These are phyloP conservation scores for Apeltes quadracus DNA, from an alignment of 2,113 vertebrate species.

Conservation along the genomic window DNA sequence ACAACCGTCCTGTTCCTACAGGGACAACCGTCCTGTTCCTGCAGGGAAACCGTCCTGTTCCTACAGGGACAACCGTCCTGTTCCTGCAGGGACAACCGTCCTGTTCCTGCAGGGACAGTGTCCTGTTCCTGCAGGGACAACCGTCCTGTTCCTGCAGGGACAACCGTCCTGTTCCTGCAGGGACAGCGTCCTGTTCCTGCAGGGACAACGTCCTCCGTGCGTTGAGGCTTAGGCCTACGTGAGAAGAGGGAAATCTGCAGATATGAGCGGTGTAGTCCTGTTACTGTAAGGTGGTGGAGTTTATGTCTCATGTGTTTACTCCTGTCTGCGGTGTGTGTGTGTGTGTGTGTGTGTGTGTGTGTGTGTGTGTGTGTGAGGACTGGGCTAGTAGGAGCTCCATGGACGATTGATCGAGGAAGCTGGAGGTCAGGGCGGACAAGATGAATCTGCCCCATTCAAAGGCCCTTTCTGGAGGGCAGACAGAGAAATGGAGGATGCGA, in stretches of 20 bases:
- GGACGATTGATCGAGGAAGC: conserved; percentile 59
- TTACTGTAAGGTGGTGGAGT: conserved; percentile 20
- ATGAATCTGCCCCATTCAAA: conserved; percentile 69
- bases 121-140: no score
- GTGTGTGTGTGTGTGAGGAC: conserved; percentile 14
- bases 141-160: no score
- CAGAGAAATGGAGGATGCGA: conserved; percentile 66
- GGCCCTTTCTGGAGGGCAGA: conserved; percentile 62
- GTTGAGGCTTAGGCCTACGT: conserved; percentile 16
- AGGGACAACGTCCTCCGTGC: conserved; percentile 41
- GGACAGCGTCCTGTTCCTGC: conserved; percentile 5
- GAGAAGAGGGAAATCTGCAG: conserved; percentile 3
- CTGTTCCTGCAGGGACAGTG: no score
- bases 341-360: conserved; percentile 5
- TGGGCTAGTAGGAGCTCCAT: conserved; percentile 45
- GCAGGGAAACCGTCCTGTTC: no score
- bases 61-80: no score
- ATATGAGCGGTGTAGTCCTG: conserved; percentile 23
- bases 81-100: no score
- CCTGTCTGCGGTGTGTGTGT: no score
- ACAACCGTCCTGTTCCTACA: no score
- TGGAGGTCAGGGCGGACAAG: conserved; percentile 64
- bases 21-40: no score
- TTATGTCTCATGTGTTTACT: conserved; percentile 40
- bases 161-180: no score